Evolutionary conservation across 2,113 vertebrate genomes (phyloP), one percentile per base, ranked within the genome.

Genomic region (Ellobius talpinus): DNA sequence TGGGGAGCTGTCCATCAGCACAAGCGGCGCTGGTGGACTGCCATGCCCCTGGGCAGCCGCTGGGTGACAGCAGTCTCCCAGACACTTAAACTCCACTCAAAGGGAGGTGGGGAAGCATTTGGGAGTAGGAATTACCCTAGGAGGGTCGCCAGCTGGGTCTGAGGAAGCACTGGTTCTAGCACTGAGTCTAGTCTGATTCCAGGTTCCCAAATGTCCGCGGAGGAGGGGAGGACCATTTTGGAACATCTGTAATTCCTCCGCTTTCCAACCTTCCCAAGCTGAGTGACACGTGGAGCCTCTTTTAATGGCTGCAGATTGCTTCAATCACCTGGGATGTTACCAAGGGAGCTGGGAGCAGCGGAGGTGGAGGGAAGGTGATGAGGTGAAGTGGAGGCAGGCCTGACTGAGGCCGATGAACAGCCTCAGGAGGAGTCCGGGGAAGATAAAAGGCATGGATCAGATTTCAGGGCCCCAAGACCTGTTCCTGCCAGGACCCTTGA

Each of bases 231-330:
- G 81, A n/a, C 36, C 39, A 87, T 93, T 33, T 95, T 70, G 78
- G 52, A 96, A 84, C 95, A 88, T 87, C 87, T 94, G 58, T 90
- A 95, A 96, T 93, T 66, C 61, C 89, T 90, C 58, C 89, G 76
- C 24, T 82, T 96, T 78, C 81, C 89, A 76, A 55, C 95, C 58
- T 66, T 95, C 70, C 21, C 24, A 70, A 92, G 31, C 93, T 97
- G 98, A 97, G 94, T 78, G 97, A 97, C 81, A 33, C 82, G 79
- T 42, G 1, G 97, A 98, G 58, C 66, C 73, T 93, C 96, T 96
- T 97, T 39, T 97, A 98, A 96, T 61, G 36, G 82, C 97, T 98
- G 98, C 97, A 98, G 98, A 99, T 98, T 98, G 98, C 97, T 98
- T 98, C 98, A 98, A 97, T 98, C 98, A 98, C 97, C 98, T 98